Percentiles rank a stretch among this genome's conserved stretches.
Evolutionary conservation across 2,113 vertebrate genomes (phyloP).

Genomic region (Theropithecus gelada): DNA sequence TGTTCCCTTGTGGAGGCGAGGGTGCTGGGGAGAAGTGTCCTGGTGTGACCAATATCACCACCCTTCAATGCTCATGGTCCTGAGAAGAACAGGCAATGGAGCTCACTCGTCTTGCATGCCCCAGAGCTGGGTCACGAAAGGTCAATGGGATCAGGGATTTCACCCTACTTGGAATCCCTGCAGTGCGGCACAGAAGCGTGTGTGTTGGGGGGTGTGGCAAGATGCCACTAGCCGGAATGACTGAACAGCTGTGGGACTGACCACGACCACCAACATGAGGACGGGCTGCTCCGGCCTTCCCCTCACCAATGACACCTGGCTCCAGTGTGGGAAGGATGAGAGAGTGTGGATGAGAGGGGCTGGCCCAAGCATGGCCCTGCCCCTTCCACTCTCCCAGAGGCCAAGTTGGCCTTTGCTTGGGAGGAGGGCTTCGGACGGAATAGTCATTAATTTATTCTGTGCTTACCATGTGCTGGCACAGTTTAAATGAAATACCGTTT

Average conservation of each 20-base stretch:
- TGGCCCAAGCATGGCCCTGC: too few species aligned
- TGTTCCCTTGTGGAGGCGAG: not conserved
- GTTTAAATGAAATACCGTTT: too few species aligned
- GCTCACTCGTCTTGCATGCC: not conserved
- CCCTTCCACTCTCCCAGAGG: not conserved
- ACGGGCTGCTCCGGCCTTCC: not conserved
- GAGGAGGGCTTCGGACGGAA: fast-evolving
- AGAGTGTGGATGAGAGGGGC: not conserved
- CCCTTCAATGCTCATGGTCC: not conserved
- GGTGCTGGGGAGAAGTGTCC: not conserved
- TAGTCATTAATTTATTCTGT: too few species aligned
- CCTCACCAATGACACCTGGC: not conserved
- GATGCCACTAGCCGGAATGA: not conserved
- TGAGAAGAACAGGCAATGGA: fast-evolving
- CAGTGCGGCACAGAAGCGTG: fast-evolving
- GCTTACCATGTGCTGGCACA: too few species aligned
- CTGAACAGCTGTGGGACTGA: not conserved
- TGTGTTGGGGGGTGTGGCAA: not conserved
- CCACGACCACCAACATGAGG: not conserved
- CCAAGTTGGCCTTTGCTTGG: not conserved
- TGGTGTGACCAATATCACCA: fast-evolving
- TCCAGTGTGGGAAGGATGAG: fast-evolving
- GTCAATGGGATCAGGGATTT: fast-evolving
- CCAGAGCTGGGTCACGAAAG: too few species aligned
- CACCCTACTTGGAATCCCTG: not conserved